phyloP scores from a whole-genome alignment of 2,113 vertebrate genomes.

The Pluvialis apricaria region DNA sequence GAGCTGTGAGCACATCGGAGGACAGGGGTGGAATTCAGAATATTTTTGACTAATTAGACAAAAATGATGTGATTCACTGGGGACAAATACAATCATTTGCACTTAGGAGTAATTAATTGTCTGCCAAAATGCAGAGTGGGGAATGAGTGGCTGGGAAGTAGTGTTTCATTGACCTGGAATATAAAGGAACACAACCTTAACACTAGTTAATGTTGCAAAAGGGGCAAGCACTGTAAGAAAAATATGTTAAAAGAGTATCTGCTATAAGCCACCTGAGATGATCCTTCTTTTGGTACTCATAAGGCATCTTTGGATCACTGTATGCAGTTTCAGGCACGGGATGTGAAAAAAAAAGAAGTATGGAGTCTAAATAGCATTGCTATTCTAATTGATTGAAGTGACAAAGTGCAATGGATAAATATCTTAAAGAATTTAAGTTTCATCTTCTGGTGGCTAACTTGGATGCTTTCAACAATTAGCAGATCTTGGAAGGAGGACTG shows the following conservation, averaged over 20 bases:
- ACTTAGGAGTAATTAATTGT: neutral
- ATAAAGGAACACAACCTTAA: neutral
- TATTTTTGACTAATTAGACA: neutral
- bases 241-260: neutral
- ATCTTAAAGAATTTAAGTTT: neutral
- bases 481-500: neutral
- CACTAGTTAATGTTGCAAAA: neutral
- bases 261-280: neutral
- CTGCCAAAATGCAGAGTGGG: neutral
- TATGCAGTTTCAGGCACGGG: neutral
- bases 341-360: neutral
- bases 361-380: neutral
- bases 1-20: neutral
- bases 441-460: neutral
- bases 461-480: neutral
- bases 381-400: neutral
- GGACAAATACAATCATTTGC: neutral
- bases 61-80: neutral
- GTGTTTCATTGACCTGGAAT: neutral
- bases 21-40: neutral
- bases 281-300: neutral
- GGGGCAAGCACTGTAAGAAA: neutral
- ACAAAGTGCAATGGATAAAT: neutral
- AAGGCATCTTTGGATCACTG: neutral
- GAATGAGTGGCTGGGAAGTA: neutral